Evolutionary conservation across 2,888 invertebrate species (phyloP), one percentile per base, ranked within the genome.

Genomic region (Ophraella communa): DNA sequence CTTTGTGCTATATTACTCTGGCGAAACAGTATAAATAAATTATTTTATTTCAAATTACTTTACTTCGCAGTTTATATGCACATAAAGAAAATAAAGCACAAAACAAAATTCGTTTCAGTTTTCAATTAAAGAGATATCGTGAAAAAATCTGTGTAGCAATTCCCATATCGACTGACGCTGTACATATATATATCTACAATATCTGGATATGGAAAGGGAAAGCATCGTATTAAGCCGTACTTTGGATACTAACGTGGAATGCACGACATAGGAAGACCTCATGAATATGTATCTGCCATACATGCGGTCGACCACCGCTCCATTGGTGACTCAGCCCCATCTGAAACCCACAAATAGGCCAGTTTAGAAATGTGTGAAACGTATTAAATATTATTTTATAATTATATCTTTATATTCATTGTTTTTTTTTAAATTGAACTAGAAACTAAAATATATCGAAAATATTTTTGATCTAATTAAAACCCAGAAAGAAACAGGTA

Each of bases 281-380:
- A 81, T 81, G 81, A 82, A 82, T 82, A 82, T 82, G 82, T 82
- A 82, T 82, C 76, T 79, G 72, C 75, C 74, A 77, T 79, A 78
- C 77, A 79, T 78, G 79, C 76, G 78, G 79, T 62, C 51, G 62
- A 30, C 51, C 62, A 56, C 39, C 51, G 56, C 30, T 44, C 57
- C 51, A 61, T 20, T 57, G 58, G 62, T 81, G 81, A 81, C 77
- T 81, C 81, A 81, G 79, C 78, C 78, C 78, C 79, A 79, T 80
- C 79, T 80, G 75, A 77, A 76, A 77, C 73, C 76, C 76, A 73
- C 74, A 73, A 39, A 39, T 51, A 51, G 49, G 49, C 49, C 49
- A 27, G 49, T 51, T 8, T 4, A 24, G 27, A 51, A n/a, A 3
- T 14, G 14, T 27, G n/a, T n/a, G n/a, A n/a, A n/a, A n/a, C n/a